Conservation (phyloP, 2,797 vertebrate genomes). For the Paguma larvata region DNA sequence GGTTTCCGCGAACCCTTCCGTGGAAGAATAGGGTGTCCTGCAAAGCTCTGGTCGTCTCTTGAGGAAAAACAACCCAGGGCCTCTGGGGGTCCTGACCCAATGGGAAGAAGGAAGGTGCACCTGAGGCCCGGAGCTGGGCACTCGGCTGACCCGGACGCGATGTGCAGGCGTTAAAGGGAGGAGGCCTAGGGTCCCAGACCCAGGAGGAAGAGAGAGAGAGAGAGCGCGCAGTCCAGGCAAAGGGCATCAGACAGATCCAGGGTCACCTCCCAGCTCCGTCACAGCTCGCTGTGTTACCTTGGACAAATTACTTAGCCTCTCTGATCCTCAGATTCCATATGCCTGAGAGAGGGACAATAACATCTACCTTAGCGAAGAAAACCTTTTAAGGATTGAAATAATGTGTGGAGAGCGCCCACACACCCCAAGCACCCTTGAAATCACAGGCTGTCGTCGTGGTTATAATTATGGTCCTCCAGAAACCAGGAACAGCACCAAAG, state of each 20-base stretch:
- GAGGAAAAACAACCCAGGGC: background rate
- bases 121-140: background rate
- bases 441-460: background rate
- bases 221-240: background rate
- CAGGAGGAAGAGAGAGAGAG: background rate
- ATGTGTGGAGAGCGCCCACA: background rate
- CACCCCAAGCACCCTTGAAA: background rate
- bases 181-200: background rate
- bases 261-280: constrained; percentile 25
- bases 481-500: background rate
- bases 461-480: background rate
- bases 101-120: too few relatives aligned
- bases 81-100: background rate
- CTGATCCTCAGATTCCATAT: constrained; percentile 2
- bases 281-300: background rate
- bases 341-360: background rate
- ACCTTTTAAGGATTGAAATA: background rate
- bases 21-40: background rate
- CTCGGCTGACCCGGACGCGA: background rate
- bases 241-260: background rate
- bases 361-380: background rate
- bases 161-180: background rate
- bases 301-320: background rate
- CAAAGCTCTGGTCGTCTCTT: background rate
- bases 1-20: background rate